phyloP scores from a whole-genome alignment of 2,113 vertebrate genomes.

The Myrmecobius fasciatus region DNA sequence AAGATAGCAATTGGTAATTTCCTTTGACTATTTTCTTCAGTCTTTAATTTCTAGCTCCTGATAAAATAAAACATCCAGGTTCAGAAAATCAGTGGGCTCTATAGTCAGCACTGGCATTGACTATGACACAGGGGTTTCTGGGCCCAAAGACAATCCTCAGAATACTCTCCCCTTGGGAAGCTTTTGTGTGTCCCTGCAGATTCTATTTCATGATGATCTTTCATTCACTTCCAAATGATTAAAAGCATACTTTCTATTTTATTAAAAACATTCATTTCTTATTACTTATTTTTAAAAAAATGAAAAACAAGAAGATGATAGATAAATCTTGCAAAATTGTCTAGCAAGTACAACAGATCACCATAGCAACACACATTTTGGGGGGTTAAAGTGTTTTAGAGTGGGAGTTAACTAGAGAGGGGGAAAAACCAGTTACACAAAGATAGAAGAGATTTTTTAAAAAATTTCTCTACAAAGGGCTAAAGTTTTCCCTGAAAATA shows the following conservation, averaged over 20 bases:
- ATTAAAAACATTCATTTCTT: slow-evolving; percentile 37
- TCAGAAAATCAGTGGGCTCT: background rate
- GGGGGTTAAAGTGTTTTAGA: slow-evolving; percentile 57
- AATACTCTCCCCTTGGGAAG: background rate
- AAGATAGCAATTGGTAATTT: background rate
- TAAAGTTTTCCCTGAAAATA: slow-evolving; percentile 21
- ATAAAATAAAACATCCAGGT: background rate
- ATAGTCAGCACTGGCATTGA: background rate
- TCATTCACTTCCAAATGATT: slow-evolving; percentile 6
- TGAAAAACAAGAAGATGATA: slow-evolving; percentile 42
- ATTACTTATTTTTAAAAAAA: slow-evolving; percentile 33
- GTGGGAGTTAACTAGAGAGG: slow-evolving; percentile 37
- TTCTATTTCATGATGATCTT: background rate
- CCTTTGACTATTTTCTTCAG: slow-evolving; percentile 9
- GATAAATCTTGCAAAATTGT: slow-evolving; percentile 53
- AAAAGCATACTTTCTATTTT: slow-evolving; percentile 3
- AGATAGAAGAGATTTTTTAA: slow-evolving; percentile 34
- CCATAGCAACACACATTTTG: slow-evolving; percentile 64
- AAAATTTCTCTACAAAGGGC: slow-evolving; percentile 47
- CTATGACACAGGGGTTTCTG: background rate
- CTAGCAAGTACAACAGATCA: slow-evolving; percentile 59
- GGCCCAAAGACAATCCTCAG: background rate
- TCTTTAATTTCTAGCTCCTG: slow-evolving; percentile 14
- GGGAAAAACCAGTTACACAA: background rate
- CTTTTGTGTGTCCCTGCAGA: background rate